These are phyloP conservation scores for Mesorhabditis sp. DNA, from an alignment of 2,888 invertebrate genomes.

Conservation along the genomic window DNA sequence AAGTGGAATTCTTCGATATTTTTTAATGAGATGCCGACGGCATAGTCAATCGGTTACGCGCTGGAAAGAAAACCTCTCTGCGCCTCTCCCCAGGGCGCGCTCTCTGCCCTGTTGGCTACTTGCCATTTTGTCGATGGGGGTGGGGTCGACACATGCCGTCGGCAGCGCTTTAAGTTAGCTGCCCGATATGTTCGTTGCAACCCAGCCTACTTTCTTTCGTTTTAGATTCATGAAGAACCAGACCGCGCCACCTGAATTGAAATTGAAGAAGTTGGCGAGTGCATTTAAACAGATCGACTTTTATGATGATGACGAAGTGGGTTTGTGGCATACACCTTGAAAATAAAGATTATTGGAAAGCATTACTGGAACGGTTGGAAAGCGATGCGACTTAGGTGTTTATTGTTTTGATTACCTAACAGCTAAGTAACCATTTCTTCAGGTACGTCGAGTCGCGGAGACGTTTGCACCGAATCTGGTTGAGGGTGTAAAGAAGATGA, in stretches of 20 bases:
- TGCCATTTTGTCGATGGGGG: no score
- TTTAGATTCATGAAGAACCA: constrained; percentile 1
- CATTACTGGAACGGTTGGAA: no score
- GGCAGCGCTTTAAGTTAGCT: no score
- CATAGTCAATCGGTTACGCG: no score
- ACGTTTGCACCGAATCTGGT: neutral
- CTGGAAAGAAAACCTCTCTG: no score
- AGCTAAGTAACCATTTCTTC: neutral
- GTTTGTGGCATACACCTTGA: no score
- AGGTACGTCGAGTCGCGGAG: constrained; percentile 1
- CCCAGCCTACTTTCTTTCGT: neutral
- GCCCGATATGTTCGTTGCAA: no score
- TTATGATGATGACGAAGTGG: neutral
- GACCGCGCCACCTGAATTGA: neutral
- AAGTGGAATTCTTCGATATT: neutral
- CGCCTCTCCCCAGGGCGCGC: no score
- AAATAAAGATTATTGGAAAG: no score
- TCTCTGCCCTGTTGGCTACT: no score
- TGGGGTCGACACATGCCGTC: no score
- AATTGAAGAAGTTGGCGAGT: neutral
- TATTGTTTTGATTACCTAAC: neutral
- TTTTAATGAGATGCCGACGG: neutral
- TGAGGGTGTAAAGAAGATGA: neutral
- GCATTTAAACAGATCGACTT: neutral
- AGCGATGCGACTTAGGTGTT: no score